phyloP scores from a whole-genome alignment of 2,797 vertebrate genomes.

The Mareca penelope region DNA sequence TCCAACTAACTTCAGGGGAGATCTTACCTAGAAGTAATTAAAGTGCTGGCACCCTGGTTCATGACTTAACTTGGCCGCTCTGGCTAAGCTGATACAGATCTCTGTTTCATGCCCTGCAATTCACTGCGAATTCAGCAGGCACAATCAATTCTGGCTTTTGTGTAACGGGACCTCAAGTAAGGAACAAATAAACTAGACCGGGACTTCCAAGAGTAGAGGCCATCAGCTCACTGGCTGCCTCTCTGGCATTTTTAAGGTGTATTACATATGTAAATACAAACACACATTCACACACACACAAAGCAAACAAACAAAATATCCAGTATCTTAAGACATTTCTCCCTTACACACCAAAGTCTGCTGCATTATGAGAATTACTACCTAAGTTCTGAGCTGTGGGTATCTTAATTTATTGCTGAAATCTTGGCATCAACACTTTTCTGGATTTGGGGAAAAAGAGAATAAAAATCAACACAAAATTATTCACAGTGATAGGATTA shows the following conservation, averaged over 20 bases:
- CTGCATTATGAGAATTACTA: slow-evolving; percentile 11
- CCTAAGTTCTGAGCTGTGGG: slow-evolving; percentile 30
- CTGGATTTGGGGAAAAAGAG: background rate
- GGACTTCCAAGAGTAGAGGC: background rate
- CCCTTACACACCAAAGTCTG: background rate
- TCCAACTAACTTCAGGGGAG: background rate
- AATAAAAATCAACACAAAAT: background rate
- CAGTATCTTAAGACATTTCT: background rate
- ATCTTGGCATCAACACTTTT: background rate
- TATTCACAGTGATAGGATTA: background rate
- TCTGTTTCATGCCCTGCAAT: background rate
- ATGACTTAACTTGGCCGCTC: background rate
- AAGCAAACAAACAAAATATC: background rate
- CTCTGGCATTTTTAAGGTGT: background rate
- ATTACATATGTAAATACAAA: slow-evolving; percentile 2
- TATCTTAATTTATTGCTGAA: slow-evolving; percentile 13
- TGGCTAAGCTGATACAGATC: background rate
- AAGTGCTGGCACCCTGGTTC: background rate
- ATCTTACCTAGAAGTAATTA: background rate
- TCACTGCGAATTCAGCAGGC: background rate
- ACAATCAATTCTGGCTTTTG: background rate
- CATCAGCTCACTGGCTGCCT: background rate
- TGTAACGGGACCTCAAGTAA: background rate
- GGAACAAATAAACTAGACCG: background rate
- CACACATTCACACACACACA: background rate